phyloP scores from a whole-genome alignment of 92 coral and sea anemone species.

The Phenganax subtilis region DNA sequence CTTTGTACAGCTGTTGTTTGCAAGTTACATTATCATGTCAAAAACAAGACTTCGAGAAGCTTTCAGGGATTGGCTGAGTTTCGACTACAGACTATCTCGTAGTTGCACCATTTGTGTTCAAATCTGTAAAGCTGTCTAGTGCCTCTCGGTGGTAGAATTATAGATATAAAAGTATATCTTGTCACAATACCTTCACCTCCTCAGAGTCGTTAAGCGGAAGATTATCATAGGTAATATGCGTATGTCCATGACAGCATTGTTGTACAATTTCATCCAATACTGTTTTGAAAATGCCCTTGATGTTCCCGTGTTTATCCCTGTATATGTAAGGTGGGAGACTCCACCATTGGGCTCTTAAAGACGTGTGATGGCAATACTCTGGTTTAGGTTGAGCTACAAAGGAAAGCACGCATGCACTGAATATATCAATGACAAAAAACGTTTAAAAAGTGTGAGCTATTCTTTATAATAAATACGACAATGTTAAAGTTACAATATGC shows the following conservation, averaged over 20 bases:
- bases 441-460: no score
- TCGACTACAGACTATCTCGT: no score
- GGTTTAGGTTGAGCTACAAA: slow-evolving; percentile 3
- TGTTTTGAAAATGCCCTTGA: slow-evolving; percentile 49
- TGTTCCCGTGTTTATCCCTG: slow-evolving; percentile 36
- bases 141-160: no score
- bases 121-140: no score
- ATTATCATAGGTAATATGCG: slow-evolving; percentile 62
- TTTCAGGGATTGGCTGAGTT: no score
- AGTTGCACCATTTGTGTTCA: no score
- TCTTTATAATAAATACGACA: no score
- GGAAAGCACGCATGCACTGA: neutral
- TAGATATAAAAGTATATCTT: no score
- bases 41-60: no score
- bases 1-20: no score
- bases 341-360: slow-evolving; percentile 92
- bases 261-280: slow-evolving; percentile 50
- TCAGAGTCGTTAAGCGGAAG: slow-evolving; percentile 85
- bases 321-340: slow-evolving; percentile 89
- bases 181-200: slow-evolving; percentile 53
- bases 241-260: slow-evolving; percentile 27
- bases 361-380: neutral
- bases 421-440: neutral
- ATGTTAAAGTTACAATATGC: no score
- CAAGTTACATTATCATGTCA: no score